phyloP scores from a whole-genome alignment of 2,797 vertebrate genomes.

The Malurus splendens region DNA sequence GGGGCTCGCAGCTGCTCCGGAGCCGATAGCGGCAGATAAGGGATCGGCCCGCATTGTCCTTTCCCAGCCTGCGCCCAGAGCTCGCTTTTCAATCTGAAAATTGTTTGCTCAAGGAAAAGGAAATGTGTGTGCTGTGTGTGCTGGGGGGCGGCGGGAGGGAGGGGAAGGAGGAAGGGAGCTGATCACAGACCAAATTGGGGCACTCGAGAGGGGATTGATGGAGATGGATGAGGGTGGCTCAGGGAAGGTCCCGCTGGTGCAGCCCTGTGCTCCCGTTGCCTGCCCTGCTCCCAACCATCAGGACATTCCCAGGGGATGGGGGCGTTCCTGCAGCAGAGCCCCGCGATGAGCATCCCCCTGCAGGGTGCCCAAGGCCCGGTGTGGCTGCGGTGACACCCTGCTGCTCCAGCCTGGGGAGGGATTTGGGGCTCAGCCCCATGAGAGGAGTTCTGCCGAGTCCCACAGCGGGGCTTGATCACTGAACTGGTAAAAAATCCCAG shows the following conservation, averaged over 20 bases:
- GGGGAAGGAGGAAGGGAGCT: conserved; percentile 15
- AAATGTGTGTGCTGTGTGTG: background rate
- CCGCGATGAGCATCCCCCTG: background rate
- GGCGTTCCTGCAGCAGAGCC: background rate
- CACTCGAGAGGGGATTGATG: background rate
- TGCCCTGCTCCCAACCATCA: background rate
- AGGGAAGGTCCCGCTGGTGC: background rate
- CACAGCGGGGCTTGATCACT: background rate
- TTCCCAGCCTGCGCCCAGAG: background rate
- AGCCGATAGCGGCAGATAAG: conserved; percentile 60
- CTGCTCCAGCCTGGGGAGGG: background rate
- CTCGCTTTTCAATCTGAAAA: conserved; percentile 39
- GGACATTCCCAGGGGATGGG: background rate
- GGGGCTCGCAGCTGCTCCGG: conserved; percentile 40
- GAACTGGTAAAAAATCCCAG: background rate
- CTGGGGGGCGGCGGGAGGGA: background rate
- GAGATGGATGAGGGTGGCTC: conserved; percentile 30
- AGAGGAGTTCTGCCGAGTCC: background rate
- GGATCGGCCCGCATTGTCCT: conserved; percentile 18
- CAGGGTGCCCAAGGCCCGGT: background rate
- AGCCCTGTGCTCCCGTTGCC: background rate
- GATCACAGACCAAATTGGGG: background rate
- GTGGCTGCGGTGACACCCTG: background rate
- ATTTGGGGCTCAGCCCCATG: background rate
- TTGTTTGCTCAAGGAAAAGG: conserved; percentile 48